These are phyloP conservation scores for Plodia interpunctella DNA, from an alignment of 1,140 invertebrate species.

Conservation along the genomic window DNA sequence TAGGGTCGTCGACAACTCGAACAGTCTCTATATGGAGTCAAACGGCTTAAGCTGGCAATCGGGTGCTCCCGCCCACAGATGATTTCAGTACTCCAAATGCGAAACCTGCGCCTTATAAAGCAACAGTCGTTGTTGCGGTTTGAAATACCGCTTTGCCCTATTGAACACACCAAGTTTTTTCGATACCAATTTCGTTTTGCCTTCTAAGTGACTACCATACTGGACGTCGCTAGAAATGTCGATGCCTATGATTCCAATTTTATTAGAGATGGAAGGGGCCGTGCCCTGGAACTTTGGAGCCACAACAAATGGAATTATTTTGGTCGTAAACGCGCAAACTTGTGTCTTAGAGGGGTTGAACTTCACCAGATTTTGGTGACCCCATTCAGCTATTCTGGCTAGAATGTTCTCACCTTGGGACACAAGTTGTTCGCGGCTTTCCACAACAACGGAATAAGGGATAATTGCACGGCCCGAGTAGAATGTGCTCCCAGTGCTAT, in stretches of 20 bases:
- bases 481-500: no score
- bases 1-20: neutral
- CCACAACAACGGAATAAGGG: no score
- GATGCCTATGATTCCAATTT: neutral
- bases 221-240: conserved; percentile 4
- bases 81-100: conserved; percentile 1
- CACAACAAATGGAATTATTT: no score
- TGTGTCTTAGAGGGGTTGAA: no score
- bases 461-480: no score
- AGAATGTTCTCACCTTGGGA: no score
- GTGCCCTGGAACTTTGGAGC: no score
- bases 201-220: conserved; percentile 2
- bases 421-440: no score
- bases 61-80: conserved; percentile 6
- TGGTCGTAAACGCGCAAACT: no score
- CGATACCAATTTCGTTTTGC: neutral
- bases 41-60: neutral
- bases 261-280: no score
- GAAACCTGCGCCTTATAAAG: conserved; percentile 4
- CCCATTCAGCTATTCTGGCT: no score
- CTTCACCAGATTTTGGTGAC: no score
- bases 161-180: neutral
- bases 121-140: neutral
- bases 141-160: conserved; percentile 8
- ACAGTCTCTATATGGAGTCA: neutral